phyloP scores from a whole-genome alignment of 1,140 invertebrate species.

The Euborellia annulipes region DNA sequence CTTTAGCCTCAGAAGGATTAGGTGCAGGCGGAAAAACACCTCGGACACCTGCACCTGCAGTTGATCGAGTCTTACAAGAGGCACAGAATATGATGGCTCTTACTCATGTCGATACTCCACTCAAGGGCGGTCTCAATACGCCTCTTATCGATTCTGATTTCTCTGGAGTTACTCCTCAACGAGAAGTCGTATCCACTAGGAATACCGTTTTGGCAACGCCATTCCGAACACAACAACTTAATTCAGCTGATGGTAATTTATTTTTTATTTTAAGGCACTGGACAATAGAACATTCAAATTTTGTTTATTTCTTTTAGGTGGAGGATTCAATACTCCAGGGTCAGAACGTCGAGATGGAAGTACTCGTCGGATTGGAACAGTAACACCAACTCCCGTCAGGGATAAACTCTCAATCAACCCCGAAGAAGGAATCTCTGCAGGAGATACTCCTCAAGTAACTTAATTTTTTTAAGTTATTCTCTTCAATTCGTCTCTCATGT shows the following conservation, averaged over 20 bases:
- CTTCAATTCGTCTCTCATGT: no score
- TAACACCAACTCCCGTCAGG: constrained; percentile 50
- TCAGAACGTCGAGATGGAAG: constrained; percentile 18
- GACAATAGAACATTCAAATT: constrained; percentile 5
- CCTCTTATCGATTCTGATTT: constrained; percentile 82
- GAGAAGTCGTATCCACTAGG: constrained; percentile 64
- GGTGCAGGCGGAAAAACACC: constrained; percentile 55
- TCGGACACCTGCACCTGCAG: constrained; percentile 64
- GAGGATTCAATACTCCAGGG: constrained; percentile 26
- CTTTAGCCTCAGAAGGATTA: constrained; percentile 51
- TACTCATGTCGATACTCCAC: constrained; percentile 90
- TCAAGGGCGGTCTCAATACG: constrained; percentile 92
- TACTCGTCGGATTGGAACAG: constrained; percentile 9
- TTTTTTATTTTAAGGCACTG: constrained; percentile 3
- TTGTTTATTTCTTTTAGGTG: constrained; percentile 9
- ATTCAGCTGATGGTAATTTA: constrained; percentile 16
- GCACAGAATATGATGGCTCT: constrained; percentile 97
- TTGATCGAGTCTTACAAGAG: constrained; percentile 69
- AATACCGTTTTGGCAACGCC: constrained; percentile 93
- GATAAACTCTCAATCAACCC: constrained; percentile 94
- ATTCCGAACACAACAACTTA: constrained; percentile 48
- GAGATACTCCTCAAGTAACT: constrained; percentile 44
- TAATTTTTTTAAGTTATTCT: constrained; percentile 1
- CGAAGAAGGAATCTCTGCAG: constrained; percentile 48
- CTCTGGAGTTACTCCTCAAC: constrained; percentile 58